Evolutionary conservation across 1,140 invertebrate species (phyloP).

Genomic region (Drosophila nasuta): DNA sequence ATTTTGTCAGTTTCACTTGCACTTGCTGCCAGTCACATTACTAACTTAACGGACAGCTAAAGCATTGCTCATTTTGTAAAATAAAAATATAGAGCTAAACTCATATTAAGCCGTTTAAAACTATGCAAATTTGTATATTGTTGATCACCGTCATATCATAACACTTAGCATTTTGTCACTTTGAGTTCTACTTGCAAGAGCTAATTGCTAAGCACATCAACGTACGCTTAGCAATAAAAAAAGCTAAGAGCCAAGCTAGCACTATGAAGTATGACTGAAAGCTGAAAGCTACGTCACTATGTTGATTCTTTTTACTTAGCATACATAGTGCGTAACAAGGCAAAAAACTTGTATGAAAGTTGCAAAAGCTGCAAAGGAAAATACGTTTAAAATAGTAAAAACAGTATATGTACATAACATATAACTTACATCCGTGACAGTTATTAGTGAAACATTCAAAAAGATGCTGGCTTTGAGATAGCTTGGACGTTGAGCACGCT

Average conservation of each 20-base stretch:
- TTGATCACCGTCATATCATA: not conserved
- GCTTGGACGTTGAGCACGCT: conserved; percentile 55
- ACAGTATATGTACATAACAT: not conserved
- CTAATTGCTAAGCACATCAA: not conserved
- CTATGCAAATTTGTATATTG: not conserved
- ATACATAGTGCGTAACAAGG: conserved; percentile 70
- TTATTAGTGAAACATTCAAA: conserved; percentile 59
- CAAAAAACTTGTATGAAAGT: conserved; percentile 71
- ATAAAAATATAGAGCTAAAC: not conserved
- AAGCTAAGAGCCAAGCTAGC: not conserved
- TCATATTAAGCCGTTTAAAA: not conserved
- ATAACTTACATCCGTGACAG: conserved; percentile 60
- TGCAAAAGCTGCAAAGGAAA: conserved; percentile 55
- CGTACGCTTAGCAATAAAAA: no score
- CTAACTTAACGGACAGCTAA: not conserved
- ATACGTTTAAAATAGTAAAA: not conserved
- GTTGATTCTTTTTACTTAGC: conserved; percentile 28
- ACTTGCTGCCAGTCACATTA: conserved; percentile 15
- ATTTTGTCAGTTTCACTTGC: conserved; percentile 56
- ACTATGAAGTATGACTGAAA: conserved; percentile 7
- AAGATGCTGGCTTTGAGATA: conserved; percentile 63
- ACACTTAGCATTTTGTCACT: not conserved
- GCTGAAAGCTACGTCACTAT: not conserved
- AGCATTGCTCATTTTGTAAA: not conserved
- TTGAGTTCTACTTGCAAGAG: not conserved